Conservation (phyloP, 2,888 invertebrate genomes). For the Euzophera pinguis region DNA sequence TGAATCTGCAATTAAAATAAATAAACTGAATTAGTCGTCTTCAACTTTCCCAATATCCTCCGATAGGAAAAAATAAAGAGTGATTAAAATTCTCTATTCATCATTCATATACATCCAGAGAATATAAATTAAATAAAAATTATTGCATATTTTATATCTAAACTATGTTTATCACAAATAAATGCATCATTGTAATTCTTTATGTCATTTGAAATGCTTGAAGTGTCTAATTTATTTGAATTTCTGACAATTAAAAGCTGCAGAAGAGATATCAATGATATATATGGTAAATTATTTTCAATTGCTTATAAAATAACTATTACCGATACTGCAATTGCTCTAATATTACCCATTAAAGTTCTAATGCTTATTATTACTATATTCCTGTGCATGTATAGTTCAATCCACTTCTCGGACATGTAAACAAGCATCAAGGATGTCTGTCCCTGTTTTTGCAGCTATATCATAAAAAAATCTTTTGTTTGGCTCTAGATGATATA, state of each 20-base stretch:
- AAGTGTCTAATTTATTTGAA: neutral
- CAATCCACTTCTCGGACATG: slow-evolving; percentile 15
- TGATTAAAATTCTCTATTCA: too few relatives aligned
- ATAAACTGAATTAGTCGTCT: too few relatives aligned
- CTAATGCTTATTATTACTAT: neutral
- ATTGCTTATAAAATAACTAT: slow-evolving; percentile 4
- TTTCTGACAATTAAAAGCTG: neutral
- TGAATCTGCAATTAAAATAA: too few relatives aligned
- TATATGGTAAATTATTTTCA: neutral
- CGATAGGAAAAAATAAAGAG: too few relatives aligned
- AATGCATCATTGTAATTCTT: neutral
- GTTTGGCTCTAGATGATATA: neutral
- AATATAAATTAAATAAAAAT: neutral
- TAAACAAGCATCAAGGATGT: slow-evolving; percentile 34
- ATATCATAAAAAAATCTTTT: neutral
- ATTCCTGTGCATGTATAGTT: slow-evolving; percentile 1
- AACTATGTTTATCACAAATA: neutral
- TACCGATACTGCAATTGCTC: neutral
- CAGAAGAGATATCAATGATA: neutral
- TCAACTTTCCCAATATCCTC: too few relatives aligned
- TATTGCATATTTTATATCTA: neutral
- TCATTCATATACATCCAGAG: too few relatives aligned
- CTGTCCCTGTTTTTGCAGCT: slow-evolving; percentile 15
- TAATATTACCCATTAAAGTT: neutral
- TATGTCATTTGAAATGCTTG: neutral